These are phyloP conservation scores for Parus major DNA, from an alignment of 2,113 vertebrate species.

Conservation along the genomic window DNA sequence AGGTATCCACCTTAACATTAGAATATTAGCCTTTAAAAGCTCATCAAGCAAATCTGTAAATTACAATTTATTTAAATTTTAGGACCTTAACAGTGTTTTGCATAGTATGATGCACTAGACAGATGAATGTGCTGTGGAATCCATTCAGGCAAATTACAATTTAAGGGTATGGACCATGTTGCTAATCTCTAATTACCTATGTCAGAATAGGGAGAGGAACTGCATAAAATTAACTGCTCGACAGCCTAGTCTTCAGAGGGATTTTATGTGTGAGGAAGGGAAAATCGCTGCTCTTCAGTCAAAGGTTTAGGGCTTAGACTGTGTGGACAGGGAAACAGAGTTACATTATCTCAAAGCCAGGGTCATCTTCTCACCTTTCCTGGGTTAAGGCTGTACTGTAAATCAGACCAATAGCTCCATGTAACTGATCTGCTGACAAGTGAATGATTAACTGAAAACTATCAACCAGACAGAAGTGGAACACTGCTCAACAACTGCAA, in stretches of 20 bases:
- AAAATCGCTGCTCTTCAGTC: not conserved
- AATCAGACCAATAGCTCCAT: not conserved
- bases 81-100: not conserved
- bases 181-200: not conserved
- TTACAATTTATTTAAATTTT: not conserved
- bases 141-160: not conserved
- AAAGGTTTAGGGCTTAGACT: not conserved
- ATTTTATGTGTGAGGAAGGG: not conserved
- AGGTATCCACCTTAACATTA: not conserved
- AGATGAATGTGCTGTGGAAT: not conserved
- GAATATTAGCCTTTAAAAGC: not conserved
- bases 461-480: not conserved
- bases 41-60: not conserved
- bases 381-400: conserved; percentile 1
- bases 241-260: not conserved
- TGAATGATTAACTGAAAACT: conserved; percentile 48
- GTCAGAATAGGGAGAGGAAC: not conserved
- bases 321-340: not conserved
- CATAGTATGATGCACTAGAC: not conserved
- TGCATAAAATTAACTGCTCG: not conserved
- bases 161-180: not conserved
- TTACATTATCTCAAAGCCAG: not conserved
- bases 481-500: not conserved
- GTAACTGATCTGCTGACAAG: not conserved
- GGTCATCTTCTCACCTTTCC: not conserved